phyloP scores from a whole-genome alignment of 2,888 invertebrate genomes.

The Lutraria lutraria region DNA sequence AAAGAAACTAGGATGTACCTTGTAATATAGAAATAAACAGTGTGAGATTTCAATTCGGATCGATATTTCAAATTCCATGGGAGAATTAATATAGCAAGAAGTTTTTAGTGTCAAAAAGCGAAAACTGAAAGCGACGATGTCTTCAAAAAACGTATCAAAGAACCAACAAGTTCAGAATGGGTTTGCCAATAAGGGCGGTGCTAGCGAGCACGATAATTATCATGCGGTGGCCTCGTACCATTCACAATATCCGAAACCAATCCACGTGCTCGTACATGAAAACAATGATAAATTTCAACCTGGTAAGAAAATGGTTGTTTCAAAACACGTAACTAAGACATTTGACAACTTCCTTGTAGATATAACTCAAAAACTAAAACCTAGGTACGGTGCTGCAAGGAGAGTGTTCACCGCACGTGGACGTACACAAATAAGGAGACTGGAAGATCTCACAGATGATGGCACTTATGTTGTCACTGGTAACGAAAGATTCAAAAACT shows the following conservation, averaged over 20 bases:
- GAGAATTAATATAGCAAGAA: neutral
- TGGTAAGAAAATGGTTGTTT: slow-evolving; percentile 45
- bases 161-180: slow-evolving; percentile 28
- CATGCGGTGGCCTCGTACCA: slow-evolving; percentile 25
- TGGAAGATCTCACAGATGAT: slow-evolving; percentile 39
- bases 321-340: slow-evolving; percentile 33
- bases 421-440: slow-evolving; percentile 22
- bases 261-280: slow-evolving; percentile 45
- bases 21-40: no score
- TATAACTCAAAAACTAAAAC: slow-evolving; percentile 47
- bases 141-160: slow-evolving; percentile 28
- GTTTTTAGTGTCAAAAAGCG: neutral
- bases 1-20: no score
- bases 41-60: no score
- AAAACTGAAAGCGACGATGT: slow-evolving; percentile 27
- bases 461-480: slow-evolving; percentile 57
- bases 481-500: slow-evolving; percentile 34
- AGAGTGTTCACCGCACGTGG: slow-evolving; percentile 46
- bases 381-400: slow-evolving; percentile 43
- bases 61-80: neutral
- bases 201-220: slow-evolving; percentile 31
- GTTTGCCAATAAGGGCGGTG: slow-evolving; percentile 39
- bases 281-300: slow-evolving; percentile 54
- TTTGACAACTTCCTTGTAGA: slow-evolving; percentile 59
- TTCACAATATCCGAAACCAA: slow-evolving; percentile 31